These are phyloP conservation scores for Cardinalis cardinalis DNA, from an alignment of 2,113 vertebrate species.

Conservation along the genomic window DNA sequence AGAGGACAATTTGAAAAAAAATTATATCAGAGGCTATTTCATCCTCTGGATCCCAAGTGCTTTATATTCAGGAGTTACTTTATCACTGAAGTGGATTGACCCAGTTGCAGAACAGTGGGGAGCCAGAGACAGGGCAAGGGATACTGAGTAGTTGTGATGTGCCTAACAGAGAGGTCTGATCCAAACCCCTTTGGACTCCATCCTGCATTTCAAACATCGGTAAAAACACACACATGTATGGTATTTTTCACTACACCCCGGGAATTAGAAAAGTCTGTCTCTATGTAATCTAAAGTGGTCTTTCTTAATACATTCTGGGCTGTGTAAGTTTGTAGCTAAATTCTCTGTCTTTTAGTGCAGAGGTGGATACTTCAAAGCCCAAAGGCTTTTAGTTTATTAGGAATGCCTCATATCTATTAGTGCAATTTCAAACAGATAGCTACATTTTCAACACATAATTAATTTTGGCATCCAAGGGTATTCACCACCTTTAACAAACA, in stretches of 20 bases:
- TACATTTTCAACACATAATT: constrained; percentile 11
- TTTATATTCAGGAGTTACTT: background rate
- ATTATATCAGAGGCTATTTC: constrained; percentile 4
- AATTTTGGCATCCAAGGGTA: background rate
- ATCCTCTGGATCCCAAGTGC: background rate
- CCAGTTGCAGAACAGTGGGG: background rate
- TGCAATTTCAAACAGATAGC: background rate
- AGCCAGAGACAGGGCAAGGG: background rate
- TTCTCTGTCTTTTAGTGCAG: background rate
- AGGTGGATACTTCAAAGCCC: background rate
- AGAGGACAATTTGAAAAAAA: background rate
- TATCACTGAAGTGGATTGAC: background rate
- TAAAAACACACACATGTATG: background rate
- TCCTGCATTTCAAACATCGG: background rate
- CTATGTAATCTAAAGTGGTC: background rate
- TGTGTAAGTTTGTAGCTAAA: background rate
- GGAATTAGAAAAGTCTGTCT: background rate
- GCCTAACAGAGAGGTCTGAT: background rate
- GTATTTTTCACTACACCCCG: background rate
- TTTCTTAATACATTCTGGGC: background rate
- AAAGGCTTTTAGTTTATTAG: background rate
- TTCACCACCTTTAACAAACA: background rate
- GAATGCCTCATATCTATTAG: background rate
- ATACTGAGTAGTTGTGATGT: background rate
- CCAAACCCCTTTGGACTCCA: background rate